Conservation (phyloP, 2,113 vertebrate species). For the Antennarius striatus region DNA sequence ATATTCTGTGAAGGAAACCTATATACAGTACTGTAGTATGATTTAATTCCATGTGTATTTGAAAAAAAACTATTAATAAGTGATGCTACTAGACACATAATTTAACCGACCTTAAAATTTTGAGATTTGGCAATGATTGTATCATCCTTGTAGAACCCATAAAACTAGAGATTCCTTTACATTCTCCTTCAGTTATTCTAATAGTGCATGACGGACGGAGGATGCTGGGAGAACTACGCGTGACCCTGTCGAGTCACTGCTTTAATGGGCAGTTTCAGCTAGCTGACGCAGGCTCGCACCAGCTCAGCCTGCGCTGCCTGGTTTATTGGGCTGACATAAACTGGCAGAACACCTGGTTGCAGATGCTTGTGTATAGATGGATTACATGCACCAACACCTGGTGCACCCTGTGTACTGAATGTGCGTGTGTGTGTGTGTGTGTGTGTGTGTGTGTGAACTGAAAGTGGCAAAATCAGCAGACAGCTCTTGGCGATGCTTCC, state of each 20-base stretch:
- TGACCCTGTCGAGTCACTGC: conserved; percentile 28
- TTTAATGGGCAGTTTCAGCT: conserved; percentile 46
- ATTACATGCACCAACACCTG: conserved; percentile 71
- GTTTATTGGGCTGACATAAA: conserved; percentile 66
- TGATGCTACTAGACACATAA: no score
- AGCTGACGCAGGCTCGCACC: conserved; percentile 29
- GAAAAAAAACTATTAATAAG: no score
- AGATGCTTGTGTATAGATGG: conserved; percentile 67
- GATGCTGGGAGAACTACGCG: conserved; percentile 27
- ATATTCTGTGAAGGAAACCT: no score
- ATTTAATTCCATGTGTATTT: no score
- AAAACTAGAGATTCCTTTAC: no score
- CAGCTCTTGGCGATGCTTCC: conserved; percentile 50
- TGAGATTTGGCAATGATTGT: no score
- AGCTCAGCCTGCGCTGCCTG: conserved; percentile 40
- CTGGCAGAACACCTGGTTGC: conserved; percentile 74
- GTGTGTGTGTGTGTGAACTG: background rate
- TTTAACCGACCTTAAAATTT: no score
- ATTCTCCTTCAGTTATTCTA: conserved; percentile 25
- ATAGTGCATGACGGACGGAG: conserved; percentile 43
- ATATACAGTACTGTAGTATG: no score
- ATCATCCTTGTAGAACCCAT: background rate
- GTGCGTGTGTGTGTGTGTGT: background rate
- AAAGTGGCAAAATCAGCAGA: conserved; percentile 25
- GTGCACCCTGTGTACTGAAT: conserved; percentile 24